A percentile compares a stretch with the other conserved stretches of the same genome.
These are phyloP conservation scores for Parazoanthus swiftii DNA, from an alignment of 92 coral and sea anemone genomes.

Conservation along the genomic window DNA sequence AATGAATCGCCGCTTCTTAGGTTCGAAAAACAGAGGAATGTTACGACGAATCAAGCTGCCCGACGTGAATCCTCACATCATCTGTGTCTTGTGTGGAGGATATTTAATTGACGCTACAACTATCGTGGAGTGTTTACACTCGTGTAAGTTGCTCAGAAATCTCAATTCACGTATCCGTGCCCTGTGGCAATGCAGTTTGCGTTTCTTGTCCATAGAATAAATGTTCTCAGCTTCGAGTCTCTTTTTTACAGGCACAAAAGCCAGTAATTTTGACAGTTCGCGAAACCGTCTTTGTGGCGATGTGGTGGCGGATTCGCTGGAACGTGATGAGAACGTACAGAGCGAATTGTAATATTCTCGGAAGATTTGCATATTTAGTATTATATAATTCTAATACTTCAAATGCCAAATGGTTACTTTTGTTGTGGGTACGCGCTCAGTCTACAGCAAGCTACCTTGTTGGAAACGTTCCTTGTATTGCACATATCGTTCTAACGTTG, in stretches of 20 bases:
- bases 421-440: neutral
- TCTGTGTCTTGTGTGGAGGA: constrained; percentile 92
- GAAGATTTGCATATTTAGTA: constrained; percentile 30
- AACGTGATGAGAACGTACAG: neutral
- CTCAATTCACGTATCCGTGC: neutral
- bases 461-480: neutral
- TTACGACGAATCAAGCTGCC: constrained; percentile 36
- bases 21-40: constrained; percentile 5
- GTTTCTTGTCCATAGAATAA: neutral
- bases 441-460: neutral
- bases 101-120: constrained; percentile 95
- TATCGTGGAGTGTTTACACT: constrained; percentile 93
- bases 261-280: neutral
- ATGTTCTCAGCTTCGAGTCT: neutral
- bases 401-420: neutral
- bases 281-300: neutral
- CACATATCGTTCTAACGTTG: neutral
- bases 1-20: neutral
- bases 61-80: constrained; percentile 80
- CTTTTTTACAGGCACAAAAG: neutral
- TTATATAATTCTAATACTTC: neutral
- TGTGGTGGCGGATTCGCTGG: neutral
- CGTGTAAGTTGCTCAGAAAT: constrained; percentile 71
- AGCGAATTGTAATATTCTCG: constrained; percentile 3
- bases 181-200: neutral